A percentile compares a stretch with the other conserved stretches of the same genome.
Evolutionary conservation across 2,113 vertebrate species (phyloP).

Genomic region (Parus major): DNA sequence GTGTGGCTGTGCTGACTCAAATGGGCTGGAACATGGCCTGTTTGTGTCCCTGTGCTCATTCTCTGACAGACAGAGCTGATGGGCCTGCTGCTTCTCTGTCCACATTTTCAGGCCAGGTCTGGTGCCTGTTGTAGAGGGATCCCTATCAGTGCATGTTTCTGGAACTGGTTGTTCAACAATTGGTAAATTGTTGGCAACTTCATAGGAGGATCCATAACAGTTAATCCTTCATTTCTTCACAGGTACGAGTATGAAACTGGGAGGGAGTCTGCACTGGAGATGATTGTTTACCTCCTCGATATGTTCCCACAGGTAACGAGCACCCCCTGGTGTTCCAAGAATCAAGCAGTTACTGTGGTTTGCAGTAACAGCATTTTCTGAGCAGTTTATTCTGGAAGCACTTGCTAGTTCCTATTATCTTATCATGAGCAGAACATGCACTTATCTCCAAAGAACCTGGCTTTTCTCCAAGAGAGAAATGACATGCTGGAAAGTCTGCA

Average conservation of each 20-base stretch:
- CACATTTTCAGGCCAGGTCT: background rate
- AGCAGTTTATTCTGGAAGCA: background rate
- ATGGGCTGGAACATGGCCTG: background rate
- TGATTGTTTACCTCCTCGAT: constrained; percentile 89
- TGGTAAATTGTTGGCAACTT: background rate
- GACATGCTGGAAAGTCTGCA: background rate
- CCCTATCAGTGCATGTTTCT: background rate
- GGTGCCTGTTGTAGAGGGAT: background rate
- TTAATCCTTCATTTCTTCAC: background rate
- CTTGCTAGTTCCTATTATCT: background rate
- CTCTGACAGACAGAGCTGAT: background rate
- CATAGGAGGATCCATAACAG: background rate
- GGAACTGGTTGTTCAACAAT: background rate
- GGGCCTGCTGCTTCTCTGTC: background rate
- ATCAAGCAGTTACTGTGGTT: background rate
- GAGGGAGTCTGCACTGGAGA: constrained; percentile 90
- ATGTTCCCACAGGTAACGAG: constrained; percentile 85
- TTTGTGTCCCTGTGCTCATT: background rate
- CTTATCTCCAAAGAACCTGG: background rate
- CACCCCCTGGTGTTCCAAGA: background rate
- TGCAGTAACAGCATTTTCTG: background rate
- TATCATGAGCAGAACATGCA: background rate
- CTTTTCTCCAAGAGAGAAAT: background rate
- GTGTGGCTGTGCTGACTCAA: background rate
- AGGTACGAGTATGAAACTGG: constrained; percentile 93